phyloP scores from a whole-genome alignment of 23 tunicate species.

The Oikopleura vanhoeffeni region DNA sequence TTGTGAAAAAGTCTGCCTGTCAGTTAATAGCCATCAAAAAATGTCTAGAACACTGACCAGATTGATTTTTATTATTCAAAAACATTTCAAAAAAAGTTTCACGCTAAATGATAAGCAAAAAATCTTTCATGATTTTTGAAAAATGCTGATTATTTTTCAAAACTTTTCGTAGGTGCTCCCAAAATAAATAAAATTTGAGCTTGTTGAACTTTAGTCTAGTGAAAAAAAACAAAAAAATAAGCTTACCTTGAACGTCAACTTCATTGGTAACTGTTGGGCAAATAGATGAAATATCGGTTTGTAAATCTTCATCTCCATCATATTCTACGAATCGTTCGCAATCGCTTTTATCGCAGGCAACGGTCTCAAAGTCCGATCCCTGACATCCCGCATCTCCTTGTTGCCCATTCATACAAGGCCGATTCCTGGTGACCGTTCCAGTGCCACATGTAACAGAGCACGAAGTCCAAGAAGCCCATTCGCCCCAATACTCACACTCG shows the following conservation, averaged over 20 bases:
- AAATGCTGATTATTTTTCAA: too few relatives aligned
- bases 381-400: neutral
- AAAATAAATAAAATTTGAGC: too few relatives aligned
- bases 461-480: neutral
- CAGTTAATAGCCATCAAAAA: too few relatives aligned
- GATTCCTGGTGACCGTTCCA: neutral
- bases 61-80: too few relatives aligned
- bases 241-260: neutral
- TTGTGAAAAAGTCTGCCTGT: too few relatives aligned
- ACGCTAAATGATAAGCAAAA: too few relatives aligned
- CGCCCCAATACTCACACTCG: conserved; percentile 3
- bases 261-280: neutral
- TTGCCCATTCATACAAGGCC: conserved; percentile 3
- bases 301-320: neutral
- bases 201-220: too few relatives aligned
- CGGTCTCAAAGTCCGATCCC: neutral
- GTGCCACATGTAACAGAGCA: neutral
- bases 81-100: too few relatives aligned
- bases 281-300: neutral
- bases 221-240: too few relatives aligned
- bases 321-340: neutral
- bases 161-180: too few relatives aligned
- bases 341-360: neutral
- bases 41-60: too few relatives aligned
- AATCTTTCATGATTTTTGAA: too few relatives aligned